Evolutionary conservation across 1,140 invertebrate genomes (phyloP), one percentile per base, ranked within the genome.

Genomic region (Drosophila simulans): DNA sequence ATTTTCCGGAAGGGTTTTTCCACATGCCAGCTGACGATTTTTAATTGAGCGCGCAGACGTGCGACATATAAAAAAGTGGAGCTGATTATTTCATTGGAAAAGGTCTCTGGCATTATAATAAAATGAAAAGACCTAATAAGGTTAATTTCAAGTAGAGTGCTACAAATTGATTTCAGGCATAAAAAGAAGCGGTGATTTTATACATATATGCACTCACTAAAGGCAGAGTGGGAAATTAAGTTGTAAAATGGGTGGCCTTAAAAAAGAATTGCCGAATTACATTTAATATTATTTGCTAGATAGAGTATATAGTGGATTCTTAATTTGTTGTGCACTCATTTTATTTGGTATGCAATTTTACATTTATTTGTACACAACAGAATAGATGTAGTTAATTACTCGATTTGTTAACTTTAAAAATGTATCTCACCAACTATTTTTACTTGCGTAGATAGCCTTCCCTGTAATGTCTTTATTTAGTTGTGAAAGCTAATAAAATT

Each of bases 101-200:
- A 65, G 57, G 54, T 34, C 37, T 37, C 43, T 64, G 53, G 58
- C 40, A 73, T 81, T 48, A 62, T 51, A 59, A 72, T 57, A 62
- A 69, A 86, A 86, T 69, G 46, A 56, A 66, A 70, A 64, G 63
- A 65, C 74, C 55, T 66, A 85, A 74, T 83, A 83, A 77, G 70
- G 73, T 83, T 84, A 89, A 89, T 89, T 84, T 83, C 48, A 15
- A 54, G 80, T 62, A 80, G 89, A 84, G 80, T 89, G 73, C 77
- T 89, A 89, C 84, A 89, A 89, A 89, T 89, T 89, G 84, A 89
- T 80, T 89, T 78, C 40, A 49, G 45, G 55, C 80, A 68, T 39
- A 59, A 72, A 76, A 52, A 64, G 53, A 15, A 17, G 60, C 27
- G 40, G 42, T 25, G 15, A 46, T 22, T n/a, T n/a, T n/a, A n/a